Conservation (phyloP, 2,113 vertebrate genomes). For the Poeciliopsis occidentalis region DNA sequence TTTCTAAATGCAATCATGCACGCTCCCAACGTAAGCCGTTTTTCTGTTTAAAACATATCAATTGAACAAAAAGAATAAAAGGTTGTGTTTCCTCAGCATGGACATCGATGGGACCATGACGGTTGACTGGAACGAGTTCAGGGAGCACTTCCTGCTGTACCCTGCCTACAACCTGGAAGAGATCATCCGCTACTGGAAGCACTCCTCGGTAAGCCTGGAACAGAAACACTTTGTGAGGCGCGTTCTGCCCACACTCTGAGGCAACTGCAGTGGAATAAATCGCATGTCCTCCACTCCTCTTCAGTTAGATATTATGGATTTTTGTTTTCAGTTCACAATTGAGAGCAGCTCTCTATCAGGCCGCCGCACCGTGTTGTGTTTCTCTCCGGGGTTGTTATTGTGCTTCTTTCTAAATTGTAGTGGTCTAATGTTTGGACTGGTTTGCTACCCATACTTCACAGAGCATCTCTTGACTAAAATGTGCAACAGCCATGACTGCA, state of each 20-base stretch:
- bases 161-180: conserved; percentile 90
- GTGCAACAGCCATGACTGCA: not conserved
- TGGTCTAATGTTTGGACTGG: not conserved
- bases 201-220: conserved; percentile 84
- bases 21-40: not conserved
- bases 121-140: conserved; percentile 96
- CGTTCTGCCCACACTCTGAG: not conserved
- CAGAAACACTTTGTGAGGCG: not conserved
- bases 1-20: not conserved
- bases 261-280: not conserved
- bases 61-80: not conserved
- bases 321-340: conserved; percentile 21
- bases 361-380: conserved; percentile 16
- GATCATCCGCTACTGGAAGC: conserved; percentile 93
- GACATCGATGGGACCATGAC: conserved; percentile 93
- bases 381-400: not conserved
- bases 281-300: not conserved
- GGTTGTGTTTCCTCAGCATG: conserved; percentile 80
- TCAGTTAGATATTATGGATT: conserved; percentile 47
- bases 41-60: not conserved
- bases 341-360: conserved; percentile 47
- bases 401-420: not conserved
- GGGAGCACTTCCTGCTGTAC: conserved; percentile 91
- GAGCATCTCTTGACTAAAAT: not conserved
- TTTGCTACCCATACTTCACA: not conserved